Evolutionary conservation across 2,113 vertebrate genomes (phyloP).

Genomic region (Pithys albifrons): DNA sequence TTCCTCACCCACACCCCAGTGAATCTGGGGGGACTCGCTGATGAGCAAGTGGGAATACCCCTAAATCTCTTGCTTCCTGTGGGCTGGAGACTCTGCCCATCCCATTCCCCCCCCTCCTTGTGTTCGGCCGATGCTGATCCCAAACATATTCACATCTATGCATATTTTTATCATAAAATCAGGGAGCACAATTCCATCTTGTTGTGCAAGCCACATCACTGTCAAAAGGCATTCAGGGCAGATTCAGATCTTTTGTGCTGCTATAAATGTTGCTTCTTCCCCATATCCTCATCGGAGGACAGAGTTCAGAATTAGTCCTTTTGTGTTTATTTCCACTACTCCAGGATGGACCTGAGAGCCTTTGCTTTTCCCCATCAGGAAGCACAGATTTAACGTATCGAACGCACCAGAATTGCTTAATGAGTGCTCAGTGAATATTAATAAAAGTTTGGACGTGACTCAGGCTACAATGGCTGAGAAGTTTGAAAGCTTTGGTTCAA

Average conservation of each 20-base stretch:
- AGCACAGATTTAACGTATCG: slow-evolving; percentile 21
- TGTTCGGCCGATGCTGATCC: rapidly evolving
- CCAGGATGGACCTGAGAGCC: background rate
- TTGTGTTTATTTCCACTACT: slow-evolving; percentile 19
- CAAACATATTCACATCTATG: background rate
- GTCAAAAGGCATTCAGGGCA: background rate
- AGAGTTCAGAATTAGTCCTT: background rate
- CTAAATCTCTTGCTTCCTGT: background rate
- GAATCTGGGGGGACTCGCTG: rapidly evolving
- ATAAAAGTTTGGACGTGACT: slow-evolving; percentile 71
- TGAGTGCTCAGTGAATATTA: slow-evolving; percentile 70
- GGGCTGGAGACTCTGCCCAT: background rate
- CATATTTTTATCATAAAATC: background rate
- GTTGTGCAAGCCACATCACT: background rate
- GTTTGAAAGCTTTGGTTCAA: slow-evolving; percentile 71
- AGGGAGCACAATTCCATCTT: background rate
- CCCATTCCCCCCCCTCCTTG: background rate
- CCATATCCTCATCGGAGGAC: background rate
- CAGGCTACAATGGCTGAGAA: slow-evolving; percentile 65
- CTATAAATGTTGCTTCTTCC: background rate
- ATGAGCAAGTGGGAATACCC: background rate
- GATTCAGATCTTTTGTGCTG: background rate
- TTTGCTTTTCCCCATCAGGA: slow-evolving; percentile 51
- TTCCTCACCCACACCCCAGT: background rate
- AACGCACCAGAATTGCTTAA: slow-evolving; percentile 52